Base-by-base conservation (phyloP, 2,888 invertebrate species). In the Prosapia bicincta region DNA sequence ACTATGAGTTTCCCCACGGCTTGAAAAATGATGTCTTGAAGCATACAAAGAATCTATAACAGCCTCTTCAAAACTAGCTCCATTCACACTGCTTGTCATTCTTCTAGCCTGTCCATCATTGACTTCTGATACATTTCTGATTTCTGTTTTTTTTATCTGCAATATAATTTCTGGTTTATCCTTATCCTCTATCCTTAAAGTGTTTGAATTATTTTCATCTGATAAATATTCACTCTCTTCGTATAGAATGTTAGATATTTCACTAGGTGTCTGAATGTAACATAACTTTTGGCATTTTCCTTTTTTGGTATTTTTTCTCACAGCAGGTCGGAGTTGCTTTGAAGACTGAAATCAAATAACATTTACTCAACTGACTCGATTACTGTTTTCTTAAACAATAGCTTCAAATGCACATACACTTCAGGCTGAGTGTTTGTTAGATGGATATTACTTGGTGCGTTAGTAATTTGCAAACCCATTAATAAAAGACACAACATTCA, bases 1-100 rank as follows among this genome's bases (percentile, higher is more conserved):
- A 66, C 77, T 77, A 10, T 73, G 75, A 25, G 73, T 72, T n/a
- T 75, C 72, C 6, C 69, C 77, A 68, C 73, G 76, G 67, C 66
- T 75, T 32, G 38, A 24, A 73, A 77, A 76, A 30, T 74, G 66
- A 38, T 76, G 77, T 38, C 76, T 70, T 66, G 76, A 70, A 73
- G 76, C 76, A 43, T 71, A 75, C 68, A 75, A 71, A 15, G 71
- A 75, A 15, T 71, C 71, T 15, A 75, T 75, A 26, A 75, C 71
- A 9, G 71, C 71, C 30, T 74, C 74, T 68, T 73, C 66, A 20
- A 69, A 65, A 26, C 70, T 38, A 26, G 28, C 26, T 30, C 67
- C 68, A 43, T 75, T 68, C 20, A 67, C 26, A 26, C 24, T 28
- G 9, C 72, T 32, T 32, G 43, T 71, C 75, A 71, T 75, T 68